These are phyloP conservation scores for Orthosia gracilis DNA, from an alignment of 2,888 invertebrate species.

Conservation along the genomic window DNA sequence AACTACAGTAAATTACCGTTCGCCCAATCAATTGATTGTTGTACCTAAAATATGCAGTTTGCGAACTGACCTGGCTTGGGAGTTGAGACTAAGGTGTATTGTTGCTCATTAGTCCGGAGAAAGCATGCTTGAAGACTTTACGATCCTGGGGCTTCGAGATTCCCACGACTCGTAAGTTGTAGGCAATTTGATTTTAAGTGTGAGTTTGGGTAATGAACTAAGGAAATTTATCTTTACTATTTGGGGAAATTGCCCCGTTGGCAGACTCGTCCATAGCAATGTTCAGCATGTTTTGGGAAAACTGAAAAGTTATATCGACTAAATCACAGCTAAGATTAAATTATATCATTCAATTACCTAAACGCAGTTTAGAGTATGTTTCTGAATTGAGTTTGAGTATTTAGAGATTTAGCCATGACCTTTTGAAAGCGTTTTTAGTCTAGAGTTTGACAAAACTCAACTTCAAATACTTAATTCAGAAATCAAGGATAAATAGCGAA, in stretches of 20 bases:
- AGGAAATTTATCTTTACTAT: too few species aligned
- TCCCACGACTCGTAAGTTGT: conserved; percentile 6
- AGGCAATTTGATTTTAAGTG: background rate
- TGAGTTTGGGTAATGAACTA: background rate
- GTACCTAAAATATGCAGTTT: conserved; percentile 47
- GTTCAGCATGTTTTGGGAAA: too few species aligned
- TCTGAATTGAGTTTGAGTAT: too few species aligned
- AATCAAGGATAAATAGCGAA: too few species aligned
- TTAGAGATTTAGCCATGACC: too few species aligned
- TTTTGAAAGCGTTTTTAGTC: too few species aligned
- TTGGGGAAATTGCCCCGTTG: too few species aligned
- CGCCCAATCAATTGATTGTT: conserved; percentile 52
- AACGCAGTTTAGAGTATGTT: background rate
- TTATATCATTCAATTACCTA: background rate
- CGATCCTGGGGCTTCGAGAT: conserved; percentile 4
- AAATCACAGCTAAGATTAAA: background rate
- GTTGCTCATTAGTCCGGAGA: conserved; percentile 40
- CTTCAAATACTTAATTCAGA: too few species aligned
- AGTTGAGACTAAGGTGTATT: conserved; percentile 26
- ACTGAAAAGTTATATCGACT: background rate
- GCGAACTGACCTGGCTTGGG: conserved; percentile 15
- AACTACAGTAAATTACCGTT: conserved; percentile 55
- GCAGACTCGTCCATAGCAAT: too few species aligned
- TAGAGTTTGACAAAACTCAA: too few species aligned
- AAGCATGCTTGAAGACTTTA: conserved; percentile 34